phyloP scores from a whole-genome alignment of 2,113 vertebrate species.

The Ploceus nigricollis region DNA sequence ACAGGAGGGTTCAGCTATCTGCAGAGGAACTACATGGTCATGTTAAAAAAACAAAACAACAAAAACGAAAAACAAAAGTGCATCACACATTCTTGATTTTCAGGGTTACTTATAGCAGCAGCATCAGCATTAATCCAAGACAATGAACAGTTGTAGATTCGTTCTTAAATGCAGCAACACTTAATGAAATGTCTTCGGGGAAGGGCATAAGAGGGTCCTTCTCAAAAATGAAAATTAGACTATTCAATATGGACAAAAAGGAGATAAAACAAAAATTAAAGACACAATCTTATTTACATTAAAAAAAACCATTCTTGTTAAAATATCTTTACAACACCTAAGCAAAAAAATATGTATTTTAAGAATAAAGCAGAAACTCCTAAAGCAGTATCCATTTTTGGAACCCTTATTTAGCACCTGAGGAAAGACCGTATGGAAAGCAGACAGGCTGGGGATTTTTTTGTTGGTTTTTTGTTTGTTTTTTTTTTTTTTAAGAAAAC shows the following conservation, averaged over 20 bases:
- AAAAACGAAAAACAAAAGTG: slow-evolving; percentile 55
- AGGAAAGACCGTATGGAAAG: slow-evolving; percentile 66
- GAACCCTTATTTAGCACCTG: slow-evolving; percentile 77
- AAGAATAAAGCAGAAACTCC: slow-evolving; percentile 71
- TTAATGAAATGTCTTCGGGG: slow-evolving; percentile 73
- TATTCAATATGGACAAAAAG: slow-evolving; percentile 40
- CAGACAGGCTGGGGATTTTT: slow-evolving; percentile 38
- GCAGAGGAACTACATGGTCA: slow-evolving; percentile 48
- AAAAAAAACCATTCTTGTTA: slow-evolving; percentile 51
- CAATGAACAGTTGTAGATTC: slow-evolving; percentile 67
- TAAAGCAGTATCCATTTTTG: slow-evolving; percentile 74
- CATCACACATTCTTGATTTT: slow-evolving; percentile 81
- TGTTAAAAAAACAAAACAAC: background rate
- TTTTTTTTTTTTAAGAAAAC: slow-evolving; percentile 23
- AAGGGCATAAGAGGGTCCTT: slow-evolving; percentile 63
- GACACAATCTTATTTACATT: slow-evolving; percentile 71
- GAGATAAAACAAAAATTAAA: slow-evolving; percentile 58
- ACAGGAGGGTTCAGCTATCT: slow-evolving; percentile 50
- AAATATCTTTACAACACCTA: slow-evolving; percentile 71
- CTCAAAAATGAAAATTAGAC: slow-evolving; percentile 51
- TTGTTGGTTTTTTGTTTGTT: background rate
- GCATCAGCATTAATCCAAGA: slow-evolving; percentile 74
- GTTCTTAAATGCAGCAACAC: slow-evolving; percentile 68
- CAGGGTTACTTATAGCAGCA: slow-evolving; percentile 77
- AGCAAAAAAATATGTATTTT: slow-evolving; percentile 63